These are phyloP conservation scores for Myripristis murdjan DNA, from an alignment of 2,797 vertebrate genomes.

Conservation along the genomic window DNA sequence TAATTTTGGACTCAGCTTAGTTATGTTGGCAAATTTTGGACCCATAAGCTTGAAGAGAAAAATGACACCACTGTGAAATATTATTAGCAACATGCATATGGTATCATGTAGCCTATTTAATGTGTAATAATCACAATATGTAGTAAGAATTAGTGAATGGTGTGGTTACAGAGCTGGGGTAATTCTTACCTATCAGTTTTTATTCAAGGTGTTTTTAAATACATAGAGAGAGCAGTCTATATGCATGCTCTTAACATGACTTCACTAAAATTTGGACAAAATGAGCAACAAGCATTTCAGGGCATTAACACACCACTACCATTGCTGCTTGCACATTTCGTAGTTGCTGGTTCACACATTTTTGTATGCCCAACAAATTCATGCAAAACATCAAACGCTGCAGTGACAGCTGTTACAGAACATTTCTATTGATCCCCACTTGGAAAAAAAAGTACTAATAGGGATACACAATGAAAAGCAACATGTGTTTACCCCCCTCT, in stretches of 20 bases:
- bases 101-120: too few relatives aligned
- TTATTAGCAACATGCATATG: too few relatives aligned
- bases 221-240: not conserved
- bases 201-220: not conserved
- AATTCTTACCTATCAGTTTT: not conserved
- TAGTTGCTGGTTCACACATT: not conserved
- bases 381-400: conserved; percentile 6
- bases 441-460: not conserved
- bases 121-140: too few relatives aligned
- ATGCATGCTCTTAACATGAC: not conserved
- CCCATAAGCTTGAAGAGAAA: too few relatives aligned
- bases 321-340: not conserved
- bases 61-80: too few relatives aligned
- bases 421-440: not conserved
- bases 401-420: conserved; percentile 13
- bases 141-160: too few relatives aligned
- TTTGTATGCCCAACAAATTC: not conserved
- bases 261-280: not conserved
- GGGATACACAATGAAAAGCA: conserved; percentile 3
- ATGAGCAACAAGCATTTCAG: not conserved
- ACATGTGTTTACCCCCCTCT: conserved; percentile 2
- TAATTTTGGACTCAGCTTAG: too few relatives aligned
- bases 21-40: too few relatives aligned
- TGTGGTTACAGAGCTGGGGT: too few relatives aligned
- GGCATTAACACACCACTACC: conserved; percentile 9